Conservation (phyloP, 2,797 vertebrate genomes). For the Geotrypetes seraphini region DNA sequence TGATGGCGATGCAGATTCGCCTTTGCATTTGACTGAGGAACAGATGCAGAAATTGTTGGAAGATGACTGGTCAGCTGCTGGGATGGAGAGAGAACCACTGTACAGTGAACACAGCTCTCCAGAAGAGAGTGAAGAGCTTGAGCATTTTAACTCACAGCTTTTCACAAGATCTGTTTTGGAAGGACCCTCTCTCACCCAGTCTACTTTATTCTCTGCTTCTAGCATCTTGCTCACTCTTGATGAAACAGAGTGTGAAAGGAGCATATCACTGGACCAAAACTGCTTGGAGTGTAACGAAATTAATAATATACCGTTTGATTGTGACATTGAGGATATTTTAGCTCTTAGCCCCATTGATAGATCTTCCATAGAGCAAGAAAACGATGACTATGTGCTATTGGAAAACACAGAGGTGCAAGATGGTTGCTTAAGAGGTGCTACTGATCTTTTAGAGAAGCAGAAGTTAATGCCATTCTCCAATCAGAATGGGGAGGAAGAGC, state of each 20-base stretch:
- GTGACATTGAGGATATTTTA: constrained; percentile 18
- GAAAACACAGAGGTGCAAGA: not conserved
- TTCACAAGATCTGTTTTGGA: too few species aligned
- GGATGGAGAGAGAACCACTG: not conserved
- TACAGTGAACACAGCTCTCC: not conserved
- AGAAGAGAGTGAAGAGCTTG: too few species aligned
- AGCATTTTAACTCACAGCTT: too few species aligned
- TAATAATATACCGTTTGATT: not conserved
- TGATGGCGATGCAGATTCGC: constrained; percentile 31
- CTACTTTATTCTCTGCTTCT: too few species aligned
- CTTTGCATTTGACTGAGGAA: constrained; percentile 38
- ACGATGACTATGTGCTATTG: not conserved
- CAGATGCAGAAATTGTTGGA: constrained; percentile 47
- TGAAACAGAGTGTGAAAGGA: too few species aligned
- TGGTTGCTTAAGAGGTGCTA: constrained; percentile 1
- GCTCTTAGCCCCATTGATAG: not conserved
- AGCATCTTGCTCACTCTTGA: too few species aligned
- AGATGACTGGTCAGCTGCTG: constrained; percentile 17
- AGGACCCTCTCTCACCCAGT: too few species aligned
- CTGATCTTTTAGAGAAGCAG: not conserved
- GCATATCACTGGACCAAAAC: too few species aligned
- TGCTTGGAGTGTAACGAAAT: not conserved
- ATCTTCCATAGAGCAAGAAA: not conserved
- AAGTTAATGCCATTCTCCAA: too few species aligned
- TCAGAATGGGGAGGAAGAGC: fast-evolving